Evolutionary conservation across 2,888 invertebrate species (phyloP).

Genomic region (Campoletis raptor): DNA sequence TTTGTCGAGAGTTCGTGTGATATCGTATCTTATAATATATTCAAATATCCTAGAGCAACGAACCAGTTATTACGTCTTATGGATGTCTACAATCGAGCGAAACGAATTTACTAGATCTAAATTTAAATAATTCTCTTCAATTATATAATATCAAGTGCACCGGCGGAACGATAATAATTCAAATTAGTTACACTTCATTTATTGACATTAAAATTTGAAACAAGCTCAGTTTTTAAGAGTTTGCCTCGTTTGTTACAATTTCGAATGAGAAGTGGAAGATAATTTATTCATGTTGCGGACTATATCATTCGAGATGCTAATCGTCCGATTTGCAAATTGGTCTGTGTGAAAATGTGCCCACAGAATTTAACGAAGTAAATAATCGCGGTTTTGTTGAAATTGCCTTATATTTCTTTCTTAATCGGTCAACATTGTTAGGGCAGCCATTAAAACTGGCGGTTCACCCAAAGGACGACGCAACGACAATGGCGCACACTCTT

Average conservation of each 20-base stretch:
- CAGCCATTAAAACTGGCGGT: slow-evolving; percentile 73
- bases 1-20: slow-evolving; percentile 20
- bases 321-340: slow-evolving; percentile 13
- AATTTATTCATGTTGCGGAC: neutral
- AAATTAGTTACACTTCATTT: slow-evolving; percentile 4
- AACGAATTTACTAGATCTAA: slow-evolving; percentile 18
- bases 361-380: slow-evolving; percentile 12
- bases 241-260: neutral
- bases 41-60: slow-evolving; percentile 30
- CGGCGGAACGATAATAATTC: neutral
- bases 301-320: slow-evolving; percentile 5
- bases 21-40: slow-evolving; percentile 23
- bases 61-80: slow-evolving; percentile 20
- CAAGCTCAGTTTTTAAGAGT: neutral
- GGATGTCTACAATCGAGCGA: slow-evolving; percentile 18
- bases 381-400: slow-evolving; percentile 3
- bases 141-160: neutral
- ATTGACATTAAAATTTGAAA: neutral
- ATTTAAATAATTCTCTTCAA: slow-evolving; percentile 1
- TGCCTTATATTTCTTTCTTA: slow-evolving; percentile 58
- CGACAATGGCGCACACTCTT: slow-evolving; percentile 39
- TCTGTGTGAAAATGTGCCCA: neutral
- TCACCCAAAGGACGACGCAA: slow-evolving; percentile 48
- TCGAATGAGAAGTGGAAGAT: neutral
- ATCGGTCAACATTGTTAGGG: slow-evolving; percentile 78